Base-by-base conservation (phyloP, 92 coral and sea anemone species). In the Metridium senile region DNA sequence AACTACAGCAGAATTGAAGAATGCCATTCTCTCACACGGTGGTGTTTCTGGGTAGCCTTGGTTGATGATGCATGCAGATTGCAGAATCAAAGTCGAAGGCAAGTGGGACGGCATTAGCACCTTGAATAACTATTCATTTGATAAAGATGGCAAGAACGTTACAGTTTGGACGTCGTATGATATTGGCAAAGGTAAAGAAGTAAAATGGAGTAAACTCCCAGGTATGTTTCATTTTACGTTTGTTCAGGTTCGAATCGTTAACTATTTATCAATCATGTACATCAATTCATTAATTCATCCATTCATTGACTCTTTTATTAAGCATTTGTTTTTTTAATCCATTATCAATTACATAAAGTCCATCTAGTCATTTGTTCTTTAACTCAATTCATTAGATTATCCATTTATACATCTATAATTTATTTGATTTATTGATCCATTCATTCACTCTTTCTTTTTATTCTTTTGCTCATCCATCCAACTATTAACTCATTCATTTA, bases 31-130 rank as follows among this genome's bases (percentile, higher is more conserved):
- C 7, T 46, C 75, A 4, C 30, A 47, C 25, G 75, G 75, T 47
- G 75, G 62, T 26, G 35, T 70, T 0, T 13, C 17, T 18, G 75
- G 43, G 62, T 70, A 9, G n/a, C 75, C 6, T 26, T 70, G 20
- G 31, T 51, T 22, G 33, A 46, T 26, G 39, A n/a, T n/a, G n/a
- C n/a, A 20, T 9, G 19, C 58, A 51, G 17, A 68, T 17, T 68
- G 74, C 22, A 27, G 21, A 20, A 52, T 52, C 61, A 11, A 31
- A 18, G 80, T 75, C 29, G 58, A 63, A 28, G 77, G 76, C 51
- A 85, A 85, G 73, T 80, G 76, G 66, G 81, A 85, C 9, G 81
- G 81, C 35, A 72, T 84, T 35, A 79, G 81, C 75, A 58, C 19
- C 32, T 33, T 79, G 20, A 84, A 84, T 68, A 84, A 84, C 70